Percentiles rank a stretch among this genome's conserved stretches.
Conservation (phyloP, 2,888 invertebrate species). For the Chloroclystis v-ata region DNA sequence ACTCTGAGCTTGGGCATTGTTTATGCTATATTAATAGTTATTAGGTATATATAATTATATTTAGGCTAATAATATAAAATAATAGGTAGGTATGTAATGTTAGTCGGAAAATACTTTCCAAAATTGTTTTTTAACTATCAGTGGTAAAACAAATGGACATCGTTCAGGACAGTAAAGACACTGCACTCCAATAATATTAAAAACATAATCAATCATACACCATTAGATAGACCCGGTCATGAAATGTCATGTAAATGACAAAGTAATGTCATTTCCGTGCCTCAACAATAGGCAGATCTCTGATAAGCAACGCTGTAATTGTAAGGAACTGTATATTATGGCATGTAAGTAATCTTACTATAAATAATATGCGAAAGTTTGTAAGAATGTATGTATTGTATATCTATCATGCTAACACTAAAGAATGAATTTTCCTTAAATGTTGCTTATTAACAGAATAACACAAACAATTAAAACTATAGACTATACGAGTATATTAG, state of each 20-base stretch:
- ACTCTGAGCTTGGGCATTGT: too few relatives aligned
- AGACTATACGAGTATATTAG: too few relatives aligned
- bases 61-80: too few relatives aligned
- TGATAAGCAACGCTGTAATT: constrained; percentile 45
- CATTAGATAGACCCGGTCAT: constrained; percentile 21
- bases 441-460: too few relatives aligned
- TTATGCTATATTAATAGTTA: too few relatives aligned
- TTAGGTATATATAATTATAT: too few relatives aligned
- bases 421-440: too few relatives aligned
- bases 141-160: not conserved
- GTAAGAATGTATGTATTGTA: not conserved
- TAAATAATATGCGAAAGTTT: not conserved
- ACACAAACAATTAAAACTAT: too few relatives aligned
- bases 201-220: constrained; percentile 1
- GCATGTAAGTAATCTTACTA: constrained; percentile 3
- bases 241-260: constrained; percentile 43
- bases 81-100: too few relatives aligned
- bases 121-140: too few relatives aligned
- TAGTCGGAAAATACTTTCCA: too few relatives aligned
- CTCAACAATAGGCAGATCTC: constrained; percentile 35
- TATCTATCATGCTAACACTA: too few relatives aligned
- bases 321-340: constrained; percentile 20
- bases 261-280: constrained; percentile 48
- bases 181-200: not conserved
- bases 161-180: not conserved